These are phyloP conservation scores for Eupristina koningsbergeri DNA, from an alignment of 1,140 invertebrate species.

Conservation along the genomic window DNA sequence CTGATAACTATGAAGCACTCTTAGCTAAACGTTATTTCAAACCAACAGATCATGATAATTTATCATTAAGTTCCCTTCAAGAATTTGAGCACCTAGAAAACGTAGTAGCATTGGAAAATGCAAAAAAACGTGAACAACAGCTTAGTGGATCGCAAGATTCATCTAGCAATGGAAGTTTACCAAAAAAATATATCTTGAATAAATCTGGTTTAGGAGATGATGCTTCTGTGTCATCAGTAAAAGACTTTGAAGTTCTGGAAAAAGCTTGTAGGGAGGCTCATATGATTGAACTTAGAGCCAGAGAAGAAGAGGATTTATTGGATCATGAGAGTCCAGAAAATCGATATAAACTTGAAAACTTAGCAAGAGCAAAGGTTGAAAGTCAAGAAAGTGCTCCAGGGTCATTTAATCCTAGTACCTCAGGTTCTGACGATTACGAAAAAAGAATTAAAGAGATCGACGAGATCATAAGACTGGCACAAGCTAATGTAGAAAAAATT, in stretches of 20 bases:
- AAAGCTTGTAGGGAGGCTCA: conserved; percentile 88
- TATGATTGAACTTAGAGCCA: conserved; percentile 85
- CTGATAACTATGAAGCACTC: conserved; percentile 86
- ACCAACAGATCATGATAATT: conserved; percentile 89
- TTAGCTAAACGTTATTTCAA: conserved; percentile 85
- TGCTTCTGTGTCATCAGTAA: conserved; percentile 90
- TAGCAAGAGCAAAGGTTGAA: conserved; percentile 62
- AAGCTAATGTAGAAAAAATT: conserved; percentile 80
- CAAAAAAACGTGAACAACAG: conserved; percentile 66
- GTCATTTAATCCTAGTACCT: conserved; percentile 75
- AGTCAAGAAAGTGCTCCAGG: conserved; percentile 57
- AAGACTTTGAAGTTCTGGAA: conserved; percentile 95
- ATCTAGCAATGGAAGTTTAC: conserved; percentile 82
- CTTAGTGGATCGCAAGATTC: conserved; percentile 83
- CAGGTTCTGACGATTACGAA: conserved; percentile 79
- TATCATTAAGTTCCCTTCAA: conserved; percentile 92
- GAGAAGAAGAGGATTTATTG: conserved; percentile 88
- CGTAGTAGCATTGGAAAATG: conserved; percentile 80
- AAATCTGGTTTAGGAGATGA: conserved; percentile 88
- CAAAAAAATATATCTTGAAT: conserved; percentile 76
- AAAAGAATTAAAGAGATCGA: conserved; percentile 83
- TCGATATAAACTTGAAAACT: conserved; percentile 67
- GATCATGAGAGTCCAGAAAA: conserved; percentile 81
- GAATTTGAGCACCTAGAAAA: conserved; percentile 94
- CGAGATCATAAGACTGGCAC: conserved; percentile 82